phyloP scores from a whole-genome alignment of 2,113 vertebrate genomes.

The Fukomys damarensis region DNA sequence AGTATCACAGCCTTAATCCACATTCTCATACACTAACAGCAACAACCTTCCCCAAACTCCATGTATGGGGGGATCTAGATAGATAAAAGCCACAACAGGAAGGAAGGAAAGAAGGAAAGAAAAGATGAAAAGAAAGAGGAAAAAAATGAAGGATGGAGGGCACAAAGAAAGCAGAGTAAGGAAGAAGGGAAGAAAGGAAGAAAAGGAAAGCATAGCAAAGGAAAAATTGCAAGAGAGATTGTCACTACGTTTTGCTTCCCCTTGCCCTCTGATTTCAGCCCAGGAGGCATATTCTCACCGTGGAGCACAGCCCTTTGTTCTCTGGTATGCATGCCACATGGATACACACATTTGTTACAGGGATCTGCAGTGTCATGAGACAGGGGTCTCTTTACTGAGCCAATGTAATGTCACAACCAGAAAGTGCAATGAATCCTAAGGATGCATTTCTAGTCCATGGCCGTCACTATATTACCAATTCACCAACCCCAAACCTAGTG shows the following conservation, averaged over 20 bases:
- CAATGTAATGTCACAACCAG: background rate
- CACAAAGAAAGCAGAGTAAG: background rate
- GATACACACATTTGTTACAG: rapidly evolving
- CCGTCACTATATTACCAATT: background rate
- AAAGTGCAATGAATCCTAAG: background rate
- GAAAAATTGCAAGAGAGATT: background rate
- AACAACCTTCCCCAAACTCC: background rate
- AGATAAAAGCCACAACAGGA: background rate
- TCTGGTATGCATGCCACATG: rapidly evolving
- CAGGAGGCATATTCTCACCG: rapidly evolving
- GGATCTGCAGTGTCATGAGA: rapidly evolving
- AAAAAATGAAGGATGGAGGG: too few species aligned
- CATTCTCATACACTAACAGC: background rate
- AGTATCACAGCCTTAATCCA: background rate
- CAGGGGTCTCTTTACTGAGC: background rate
- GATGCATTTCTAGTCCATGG: background rate
- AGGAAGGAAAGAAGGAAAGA: background rate
- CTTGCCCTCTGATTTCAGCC: background rate
- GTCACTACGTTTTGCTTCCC: rapidly evolving
- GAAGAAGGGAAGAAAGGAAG: background rate
- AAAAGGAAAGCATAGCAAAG: background rate
- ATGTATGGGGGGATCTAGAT: background rate
- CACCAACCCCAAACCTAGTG: rapidly evolving
- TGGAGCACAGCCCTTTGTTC: rapidly evolving
- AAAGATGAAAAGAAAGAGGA: too few species aligned